Evolutionary conservation across 1,140 invertebrate genomes (phyloP).

Genomic region (Drosophila orosa): DNA sequence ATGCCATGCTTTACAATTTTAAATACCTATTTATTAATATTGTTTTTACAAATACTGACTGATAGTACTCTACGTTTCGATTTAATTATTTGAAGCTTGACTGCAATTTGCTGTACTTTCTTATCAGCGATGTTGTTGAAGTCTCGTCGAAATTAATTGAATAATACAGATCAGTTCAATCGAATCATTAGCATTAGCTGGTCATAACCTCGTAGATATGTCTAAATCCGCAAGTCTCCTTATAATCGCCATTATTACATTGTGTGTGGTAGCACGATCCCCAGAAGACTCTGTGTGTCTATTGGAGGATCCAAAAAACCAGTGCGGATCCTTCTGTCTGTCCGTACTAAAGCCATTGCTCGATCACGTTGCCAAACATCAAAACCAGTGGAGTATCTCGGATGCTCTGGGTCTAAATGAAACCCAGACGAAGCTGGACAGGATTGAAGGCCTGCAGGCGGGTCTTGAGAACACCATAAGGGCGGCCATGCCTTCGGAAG

Average conservation of each 20-base stretch:
- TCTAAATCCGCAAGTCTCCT: not conserved
- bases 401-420: not conserved
- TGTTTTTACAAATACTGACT: too few relatives aligned
- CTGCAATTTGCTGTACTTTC: not conserved
- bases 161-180: not conserved
- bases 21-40: too few relatives aligned
- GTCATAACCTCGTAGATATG: not conserved
- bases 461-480: not conserved
- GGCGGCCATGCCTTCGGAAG: not conserved
- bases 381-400: not conserved
- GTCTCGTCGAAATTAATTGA: not conserved
- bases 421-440: conserved; percentile 1
- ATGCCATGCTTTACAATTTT: too few relatives aligned
- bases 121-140: not conserved
- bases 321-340: conserved; percentile 6
- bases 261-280: not conserved
- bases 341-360: not conserved
- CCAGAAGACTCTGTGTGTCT: not conserved
- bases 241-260: not conserved
- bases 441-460: not conserved
- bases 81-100: not conserved
- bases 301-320: conserved; percentile 1
- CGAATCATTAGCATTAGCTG: not conserved
- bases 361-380: not conserved
- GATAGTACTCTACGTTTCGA: too few relatives aligned